Evolutionary conservation across 64 coral and sea anemone species (phyloP).

Genomic region (Montipora efflorescens): DNA sequence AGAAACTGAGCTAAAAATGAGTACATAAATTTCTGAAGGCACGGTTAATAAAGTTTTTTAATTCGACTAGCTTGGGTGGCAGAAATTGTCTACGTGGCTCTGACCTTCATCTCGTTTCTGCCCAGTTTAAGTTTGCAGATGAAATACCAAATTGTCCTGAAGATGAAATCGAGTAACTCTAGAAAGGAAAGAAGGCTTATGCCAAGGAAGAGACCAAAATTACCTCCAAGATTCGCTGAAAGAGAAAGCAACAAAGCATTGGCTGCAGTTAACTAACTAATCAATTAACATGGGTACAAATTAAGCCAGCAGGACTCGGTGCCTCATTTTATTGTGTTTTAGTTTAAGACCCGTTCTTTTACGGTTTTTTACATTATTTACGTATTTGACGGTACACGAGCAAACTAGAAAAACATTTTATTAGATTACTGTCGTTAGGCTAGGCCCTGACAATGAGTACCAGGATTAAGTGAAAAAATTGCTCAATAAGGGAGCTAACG

Average conservation of each 20-base stretch:
- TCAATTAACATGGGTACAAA: too few relatives aligned
- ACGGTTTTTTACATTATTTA: too few relatives aligned
- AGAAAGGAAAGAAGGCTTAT: conserved; percentile 29
- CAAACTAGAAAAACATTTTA: background rate
- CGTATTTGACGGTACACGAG: background rate
- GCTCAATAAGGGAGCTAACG: too few relatives aligned
- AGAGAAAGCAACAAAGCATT: background rate
- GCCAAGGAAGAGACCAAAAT: conserved; percentile 60
- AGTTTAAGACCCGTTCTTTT: too few relatives aligned
- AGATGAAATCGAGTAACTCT: conserved; percentile 26
- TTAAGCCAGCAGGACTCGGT: too few relatives aligned
- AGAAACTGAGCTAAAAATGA: too few relatives aligned
- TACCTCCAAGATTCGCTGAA: conserved; percentile 45
- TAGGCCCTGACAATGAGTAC: background rate
- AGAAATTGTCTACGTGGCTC: too few relatives aligned
- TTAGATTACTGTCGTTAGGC: background rate
- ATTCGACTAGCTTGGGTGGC: too few relatives aligned
- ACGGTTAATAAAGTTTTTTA: too few relatives aligned
- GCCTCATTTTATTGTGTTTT: too few relatives aligned
- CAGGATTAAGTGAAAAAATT: background rate
- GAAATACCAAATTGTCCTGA: background rate
- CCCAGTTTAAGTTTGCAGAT: background rate
- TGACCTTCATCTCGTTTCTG: background rate
- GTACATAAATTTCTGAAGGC: too few relatives aligned
- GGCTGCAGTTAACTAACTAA: background rate